Evolutionary conservation across 2,888 invertebrate genomes (phyloP).

Genomic region (Tachina fera): DNA sequence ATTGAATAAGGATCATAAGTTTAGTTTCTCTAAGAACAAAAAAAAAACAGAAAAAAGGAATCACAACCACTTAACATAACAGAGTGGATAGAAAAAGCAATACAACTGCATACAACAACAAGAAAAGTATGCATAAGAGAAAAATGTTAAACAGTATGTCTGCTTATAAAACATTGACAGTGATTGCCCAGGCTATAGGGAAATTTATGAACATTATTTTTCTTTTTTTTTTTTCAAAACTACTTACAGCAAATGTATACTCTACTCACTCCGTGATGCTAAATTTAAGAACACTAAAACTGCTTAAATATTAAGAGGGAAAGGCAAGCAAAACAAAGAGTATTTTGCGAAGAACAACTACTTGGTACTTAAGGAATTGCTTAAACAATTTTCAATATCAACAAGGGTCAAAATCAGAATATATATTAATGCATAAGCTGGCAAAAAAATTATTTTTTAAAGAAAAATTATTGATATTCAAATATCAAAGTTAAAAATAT

Average conservation of each 20-base stretch:
- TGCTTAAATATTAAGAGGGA: constrained; percentile 44
- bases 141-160: constrained; percentile 49
- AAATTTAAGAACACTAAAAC: constrained; percentile 50
- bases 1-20: constrained; percentile 71
- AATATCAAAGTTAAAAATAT: constrained; percentile 66
- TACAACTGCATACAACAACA: constrained; percentile 29
- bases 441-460: constrained; percentile 6
- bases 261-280: constrained; percentile 33
- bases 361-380: constrained; percentile 38
- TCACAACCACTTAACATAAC: constrained; percentile 68
- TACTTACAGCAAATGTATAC: constrained; percentile 46
- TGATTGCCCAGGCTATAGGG: constrained; percentile 68
- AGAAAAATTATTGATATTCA: constrained; percentile 71
- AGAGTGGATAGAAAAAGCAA: constrained; percentile 43
- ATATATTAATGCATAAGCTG: constrained; percentile 4
- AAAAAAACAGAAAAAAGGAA: constrained; percentile 42
- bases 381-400: constrained; percentile 67
- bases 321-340: background rate
- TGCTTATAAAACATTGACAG: constrained; percentile 68
- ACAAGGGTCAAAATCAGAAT: constrained; percentile 53
- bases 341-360: constrained; percentile 5
- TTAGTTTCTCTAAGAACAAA: constrained; percentile 36
- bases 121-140: background rate
- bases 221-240: constrained; percentile 6
- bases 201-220: constrained; percentile 58